phyloP scores from a whole-genome alignment of 2,113 vertebrate genomes.

The Herpetotheres cachinnans region DNA sequence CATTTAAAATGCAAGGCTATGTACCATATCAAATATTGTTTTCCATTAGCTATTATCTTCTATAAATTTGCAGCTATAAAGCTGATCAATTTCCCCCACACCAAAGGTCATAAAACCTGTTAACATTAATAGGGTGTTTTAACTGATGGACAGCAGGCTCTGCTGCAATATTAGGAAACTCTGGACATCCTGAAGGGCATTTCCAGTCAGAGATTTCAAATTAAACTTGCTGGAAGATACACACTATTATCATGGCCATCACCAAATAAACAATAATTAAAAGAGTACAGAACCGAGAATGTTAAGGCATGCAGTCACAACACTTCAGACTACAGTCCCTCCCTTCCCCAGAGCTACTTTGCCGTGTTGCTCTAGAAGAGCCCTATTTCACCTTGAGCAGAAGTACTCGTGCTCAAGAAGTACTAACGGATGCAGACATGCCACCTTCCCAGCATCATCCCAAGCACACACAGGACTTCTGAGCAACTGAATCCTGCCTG shows the following conservation, averaged over 20 bases:
- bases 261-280: background rate
- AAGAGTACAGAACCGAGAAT: background rate
- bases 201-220: background rate
- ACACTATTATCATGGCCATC: background rate
- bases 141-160: background rate
- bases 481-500: background rate
- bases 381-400: background rate
- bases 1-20: background rate
- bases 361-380: background rate
- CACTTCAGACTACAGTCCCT: background rate
- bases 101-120: background rate
- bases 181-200: background rate
- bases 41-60: background rate
- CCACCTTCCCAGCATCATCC: background rate
- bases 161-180: background rate
- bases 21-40: background rate
- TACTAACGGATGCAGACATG: background rate
- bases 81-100: background rate
- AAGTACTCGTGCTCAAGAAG: background rate
- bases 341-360: background rate
- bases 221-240: background rate
- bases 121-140: background rate
- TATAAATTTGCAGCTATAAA: background rate
- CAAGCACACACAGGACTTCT: background rate
- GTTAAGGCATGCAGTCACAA: background rate